phyloP scores from a whole-genome alignment of 2,888 invertebrate species.

The Dryobotodes eremita region DNA sequence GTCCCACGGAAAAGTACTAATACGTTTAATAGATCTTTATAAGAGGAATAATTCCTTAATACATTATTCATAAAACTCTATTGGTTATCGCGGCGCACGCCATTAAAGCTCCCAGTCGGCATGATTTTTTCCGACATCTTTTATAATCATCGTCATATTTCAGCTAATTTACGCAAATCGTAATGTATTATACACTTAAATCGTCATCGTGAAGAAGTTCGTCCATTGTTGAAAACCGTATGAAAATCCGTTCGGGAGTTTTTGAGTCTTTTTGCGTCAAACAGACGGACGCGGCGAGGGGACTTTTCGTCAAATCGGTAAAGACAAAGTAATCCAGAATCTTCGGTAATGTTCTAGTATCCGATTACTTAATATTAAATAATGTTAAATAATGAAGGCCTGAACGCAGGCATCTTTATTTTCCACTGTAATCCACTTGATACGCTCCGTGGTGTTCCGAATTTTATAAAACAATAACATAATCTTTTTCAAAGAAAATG shows the following conservation, averaged over 20 bases:
- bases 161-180: neutral
- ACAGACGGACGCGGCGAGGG: neutral
- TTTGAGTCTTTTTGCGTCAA: neutral
- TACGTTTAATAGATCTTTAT: neutral
- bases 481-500: conserved; percentile 22
- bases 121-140: neutral
- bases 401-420: conserved; percentile 40
- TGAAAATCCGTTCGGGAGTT: neutral
- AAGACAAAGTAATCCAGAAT: conserved; percentile 13
- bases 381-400: conserved; percentile 18
- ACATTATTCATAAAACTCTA: neutral
- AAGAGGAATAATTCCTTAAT: neutral
- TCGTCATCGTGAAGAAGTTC: neutral
- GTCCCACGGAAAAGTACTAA: neutral
- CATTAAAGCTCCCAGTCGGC: neutral
- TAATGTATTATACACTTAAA: neutral
- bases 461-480: conserved; percentile 49
- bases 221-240: neutral
- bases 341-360: conserved; percentile 9
- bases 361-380: conserved; percentile 20
- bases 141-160: neutral
- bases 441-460: conserved; percentile 20
- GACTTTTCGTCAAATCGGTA: neutral
- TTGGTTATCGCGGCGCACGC: neutral
- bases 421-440: conserved; percentile 46